phyloP scores from a whole-genome alignment of 1,140 invertebrate species.

The Babylonia areolata region DNA sequence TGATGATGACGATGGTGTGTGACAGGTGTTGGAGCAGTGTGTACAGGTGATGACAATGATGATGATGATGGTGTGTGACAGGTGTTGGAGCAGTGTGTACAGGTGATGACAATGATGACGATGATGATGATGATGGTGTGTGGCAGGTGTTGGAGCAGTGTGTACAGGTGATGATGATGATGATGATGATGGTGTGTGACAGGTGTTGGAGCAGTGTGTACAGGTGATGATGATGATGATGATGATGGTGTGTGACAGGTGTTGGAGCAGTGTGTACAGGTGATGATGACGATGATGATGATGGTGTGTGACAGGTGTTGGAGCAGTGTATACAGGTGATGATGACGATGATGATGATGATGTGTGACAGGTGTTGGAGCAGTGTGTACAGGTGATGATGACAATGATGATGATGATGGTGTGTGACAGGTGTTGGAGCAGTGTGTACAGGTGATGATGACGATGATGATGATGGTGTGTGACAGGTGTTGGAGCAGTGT shows the following conservation, averaged over 20 bases:
- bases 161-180: conserved; percentile 30
- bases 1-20: conserved; percentile 33
- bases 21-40: conserved; percentile 12
- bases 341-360: too few species aligned
- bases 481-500: conserved; percentile 12
- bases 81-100: too few species aligned
- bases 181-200: conserved; percentile 41
- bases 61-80: too few species aligned
- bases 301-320: too few species aligned
- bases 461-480: conserved; percentile 36
- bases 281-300: background rate
- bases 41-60: background rate
- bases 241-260: conserved; percentile 23
- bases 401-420: conserved; percentile 44
- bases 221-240: conserved; percentile 44
- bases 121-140: too few species aligned
- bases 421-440: too few species aligned
- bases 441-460: too few species aligned
- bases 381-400: background rate
- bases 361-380: too few species aligned
- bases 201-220: too few species aligned
- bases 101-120: too few species aligned
- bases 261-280: conserved; percentile 2
- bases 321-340: too few species aligned
- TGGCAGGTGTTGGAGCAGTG: too few species aligned